Evolutionary conservation across 2,797 vertebrate genomes (phyloP), one percentile per base, ranked within the genome.

Genomic region (Australoheros facetus): DNA sequence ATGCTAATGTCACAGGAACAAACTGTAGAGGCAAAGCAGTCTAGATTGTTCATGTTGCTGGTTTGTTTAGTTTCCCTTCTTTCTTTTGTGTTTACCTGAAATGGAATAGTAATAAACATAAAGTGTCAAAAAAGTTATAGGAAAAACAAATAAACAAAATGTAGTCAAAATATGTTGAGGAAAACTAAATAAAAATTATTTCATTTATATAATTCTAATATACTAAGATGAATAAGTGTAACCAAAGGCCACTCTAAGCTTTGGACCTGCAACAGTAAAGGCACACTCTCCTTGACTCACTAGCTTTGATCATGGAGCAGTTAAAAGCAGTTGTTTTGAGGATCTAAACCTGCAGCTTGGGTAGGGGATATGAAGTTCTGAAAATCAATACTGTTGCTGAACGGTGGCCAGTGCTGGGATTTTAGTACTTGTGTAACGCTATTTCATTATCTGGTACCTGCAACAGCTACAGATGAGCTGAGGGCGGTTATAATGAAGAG

Each of bases 51-150:
- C 32, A 32, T 32, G 32, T 62, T 62, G 59, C 42, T 42, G 16
- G 39, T 42, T 42, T 62, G 12, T 13, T 62, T 62, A 0, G n/a
- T 62, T 62, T 42, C 59, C 23, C 37, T 42, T 62, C 59, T 42
- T 62, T 62, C n/a, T 62, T 62, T 62, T 62, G 37, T 42, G 34
- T 62, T 23, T 62, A 62, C 34, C 59, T 42, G 59, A 62, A 62
- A 62, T 62, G 2, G n/a, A 62, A 62, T 39, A 21, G 1, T 39
- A 10, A 4, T 10, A 62, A 32, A 32, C 7, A 7, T 32, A 7
- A 32, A 32, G 32, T 32, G 32, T 7, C 32, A 32, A 42, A 23
- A 60, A 60, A 39, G n/a, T 60, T 14, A 64, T 0, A 45, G 17
- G 39, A 66, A 9, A 64, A 64, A 62, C 13, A 42, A 45, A 45